phyloP scores from a whole-genome alignment of 1,140 invertebrate genomes.

The Monomorium pharaonis region DNA sequence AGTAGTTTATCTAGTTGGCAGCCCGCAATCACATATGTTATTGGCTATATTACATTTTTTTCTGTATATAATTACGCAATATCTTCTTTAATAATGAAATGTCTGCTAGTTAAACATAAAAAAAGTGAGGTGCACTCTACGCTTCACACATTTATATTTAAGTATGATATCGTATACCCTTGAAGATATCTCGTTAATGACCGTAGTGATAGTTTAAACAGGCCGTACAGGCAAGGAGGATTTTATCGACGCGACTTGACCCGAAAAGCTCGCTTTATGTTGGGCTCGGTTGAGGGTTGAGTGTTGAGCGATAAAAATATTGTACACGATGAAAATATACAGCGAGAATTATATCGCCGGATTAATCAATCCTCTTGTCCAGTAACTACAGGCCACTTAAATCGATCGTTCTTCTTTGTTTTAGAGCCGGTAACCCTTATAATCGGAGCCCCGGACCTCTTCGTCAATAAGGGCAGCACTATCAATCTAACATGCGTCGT shows the following conservation, averaged over 20 bases:
- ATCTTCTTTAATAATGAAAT: not conserved
- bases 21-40: too few species aligned
- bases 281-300: not conserved
- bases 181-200: conserved; percentile 64
- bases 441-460: conserved; percentile 88
- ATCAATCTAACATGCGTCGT: conserved; percentile 90
- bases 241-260: conserved; percentile 66
- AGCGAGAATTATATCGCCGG: conserved; percentile 19
- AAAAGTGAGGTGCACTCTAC: not conserved
- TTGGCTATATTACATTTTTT: too few species aligned
- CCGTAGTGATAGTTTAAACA: conserved; percentile 49
- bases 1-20: too few species aligned
- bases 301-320: conserved; percentile 57
- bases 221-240: conserved; percentile 54
- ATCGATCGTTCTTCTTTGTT: conserved; percentile 60
- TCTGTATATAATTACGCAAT: not conserved
- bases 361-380: not conserved
- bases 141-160: not conserved
- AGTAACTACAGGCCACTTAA: not conserved
- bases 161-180: conserved; percentile 45
- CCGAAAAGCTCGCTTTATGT: conserved; percentile 46
- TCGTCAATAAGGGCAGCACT: conserved; percentile 89
- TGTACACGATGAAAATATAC: not conserved
- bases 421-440: conserved; percentile 89
- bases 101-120: not conserved